phyloP scores from a whole-genome alignment of 2,888 invertebrate species.

The Sceliomorpha sp. region DNA sequence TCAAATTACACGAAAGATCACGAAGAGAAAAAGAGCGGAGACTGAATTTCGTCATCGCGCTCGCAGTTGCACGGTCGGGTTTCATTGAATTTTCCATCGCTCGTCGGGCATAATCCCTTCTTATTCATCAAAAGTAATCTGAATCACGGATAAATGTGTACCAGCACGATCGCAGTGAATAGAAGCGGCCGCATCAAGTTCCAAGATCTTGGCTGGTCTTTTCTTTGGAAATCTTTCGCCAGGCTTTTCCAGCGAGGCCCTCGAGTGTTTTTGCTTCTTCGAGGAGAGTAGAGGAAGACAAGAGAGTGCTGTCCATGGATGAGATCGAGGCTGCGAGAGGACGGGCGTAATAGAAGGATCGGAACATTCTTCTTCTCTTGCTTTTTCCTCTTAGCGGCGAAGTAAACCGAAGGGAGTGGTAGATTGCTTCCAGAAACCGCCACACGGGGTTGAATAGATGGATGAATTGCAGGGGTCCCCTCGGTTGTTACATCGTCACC shows the following conservation, averaged over 20 bases:
- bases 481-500: conserved; percentile 17
- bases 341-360: conserved; percentile 43
- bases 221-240: conserved; percentile 38
- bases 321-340: conserved; percentile 26
- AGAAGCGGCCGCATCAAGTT: conserved; percentile 28
- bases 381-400: conserved; percentile 24
- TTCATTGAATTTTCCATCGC: conserved; percentile 28
- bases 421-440: conserved; percentile 24
- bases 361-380: conserved; percentile 32
- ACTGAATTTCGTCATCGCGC: conserved; percentile 19
- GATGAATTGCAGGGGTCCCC: conserved; percentile 13
- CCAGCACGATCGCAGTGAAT: conserved; percentile 26
- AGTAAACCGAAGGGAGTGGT: conserved; percentile 34
- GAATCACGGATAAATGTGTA: conserved; percentile 44
- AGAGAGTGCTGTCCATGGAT: conserved; percentile 29
- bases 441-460: conserved; percentile 18
- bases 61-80: neutral
- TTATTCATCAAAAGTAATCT: conserved; percentile 45
- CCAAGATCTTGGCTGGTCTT: conserved; percentile 26
- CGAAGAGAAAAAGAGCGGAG: conserved; percentile 4
- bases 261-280: conserved; percentile 45
- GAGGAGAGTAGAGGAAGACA: conserved; percentile 31
- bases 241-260: conserved; percentile 36
- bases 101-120: conserved; percentile 26
- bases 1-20: conserved; percentile 22